Evolutionary conservation across 2,113 vertebrate species (phyloP), one percentile per base, ranked within the genome.

Genomic region (Corvus hawaiiensis): DNA sequence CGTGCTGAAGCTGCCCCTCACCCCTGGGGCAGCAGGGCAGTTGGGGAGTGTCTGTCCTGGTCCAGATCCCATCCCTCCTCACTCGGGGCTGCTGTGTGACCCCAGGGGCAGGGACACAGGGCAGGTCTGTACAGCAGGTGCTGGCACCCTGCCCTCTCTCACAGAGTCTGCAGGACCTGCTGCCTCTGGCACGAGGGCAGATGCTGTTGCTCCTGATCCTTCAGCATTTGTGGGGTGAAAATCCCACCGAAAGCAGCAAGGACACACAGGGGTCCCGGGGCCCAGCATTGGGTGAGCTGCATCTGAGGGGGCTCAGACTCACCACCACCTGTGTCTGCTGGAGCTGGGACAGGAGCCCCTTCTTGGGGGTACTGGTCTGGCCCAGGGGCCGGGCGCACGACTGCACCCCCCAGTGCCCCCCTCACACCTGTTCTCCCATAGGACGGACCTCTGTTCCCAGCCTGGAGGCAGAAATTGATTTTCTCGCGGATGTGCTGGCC

Each of bases 401-500:
- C 58, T 4, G 1, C n/a, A 17, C 6, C 30, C 43, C 1, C 0
- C 33, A 39, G 30, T 41, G 32, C 55, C 44, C 0, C 0, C 27
- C 64, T 80, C 64, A 88, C 0, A 0, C 37, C 16, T 0, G 6
- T 28, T 93, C 41, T 90, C 51, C 58, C 0, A 0, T 54, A 98
- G 98, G 94, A 51, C 78, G 66, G 26, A 72, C 59, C 0, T 69
- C 95, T 1, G 21, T 89, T 72, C 96, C 98, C 44, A 97, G 98
- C 68, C 87, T 99, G 74, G 99, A 99, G 63, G 97, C 98, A 66
- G 98, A 99, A 87, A 99, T 99, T 5, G 98, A 99, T 97, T 93
- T 98, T 52, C 96, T 99, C 17, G 99, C 98, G 1, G 98, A 98
- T 10, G 93, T 98, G 87, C 97, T 99, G 54, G 98, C 97, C 49